Percentiles rank a stretch among this genome's conserved stretches.
Conservation (phyloP, 2,113 vertebrate genomes). For the Cichladusa arquata region DNA sequence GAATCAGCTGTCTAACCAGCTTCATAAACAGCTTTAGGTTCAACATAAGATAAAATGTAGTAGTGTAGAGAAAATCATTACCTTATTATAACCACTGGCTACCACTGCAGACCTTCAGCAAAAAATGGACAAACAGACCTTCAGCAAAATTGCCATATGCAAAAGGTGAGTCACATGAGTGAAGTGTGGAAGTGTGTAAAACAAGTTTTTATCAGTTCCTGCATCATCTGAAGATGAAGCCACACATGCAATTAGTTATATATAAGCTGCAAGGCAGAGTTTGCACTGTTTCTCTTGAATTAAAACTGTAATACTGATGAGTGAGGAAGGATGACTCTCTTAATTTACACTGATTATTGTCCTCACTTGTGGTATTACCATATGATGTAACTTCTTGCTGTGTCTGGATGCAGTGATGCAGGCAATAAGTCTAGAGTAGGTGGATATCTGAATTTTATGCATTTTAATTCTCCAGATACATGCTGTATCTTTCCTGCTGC, state of each 20-base stretch:
- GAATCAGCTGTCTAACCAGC: not conserved
- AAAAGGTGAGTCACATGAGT: not conserved
- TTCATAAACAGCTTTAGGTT: not conserved
- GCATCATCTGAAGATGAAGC: not conserved
- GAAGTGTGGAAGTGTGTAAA: not conserved
- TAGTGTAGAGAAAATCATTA: not conserved
- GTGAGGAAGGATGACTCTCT: not conserved
- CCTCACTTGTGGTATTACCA: not conserved
- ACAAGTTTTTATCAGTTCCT: not conserved
- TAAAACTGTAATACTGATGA: not conserved
- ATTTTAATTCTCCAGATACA: not conserved
- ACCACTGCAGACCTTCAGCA: not conserved
- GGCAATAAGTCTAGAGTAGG: fast-evolving
- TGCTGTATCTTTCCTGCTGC: not conserved
- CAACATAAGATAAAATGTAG: not conserved
- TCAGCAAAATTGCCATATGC: not conserved
- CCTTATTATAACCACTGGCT: not conserved
- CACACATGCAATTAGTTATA: not conserved
- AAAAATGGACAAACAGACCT: not conserved
- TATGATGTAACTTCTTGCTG: not conserved
- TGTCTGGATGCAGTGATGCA: not conserved
- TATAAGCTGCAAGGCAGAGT: not conserved
- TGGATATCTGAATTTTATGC: not conserved
- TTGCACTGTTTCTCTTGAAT: not conserved
- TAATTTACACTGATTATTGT: not conserved